Evolutionary conservation across 2,888 invertebrate species (phyloP).

Genomic region (Anagyrus pseudococci): DNA sequence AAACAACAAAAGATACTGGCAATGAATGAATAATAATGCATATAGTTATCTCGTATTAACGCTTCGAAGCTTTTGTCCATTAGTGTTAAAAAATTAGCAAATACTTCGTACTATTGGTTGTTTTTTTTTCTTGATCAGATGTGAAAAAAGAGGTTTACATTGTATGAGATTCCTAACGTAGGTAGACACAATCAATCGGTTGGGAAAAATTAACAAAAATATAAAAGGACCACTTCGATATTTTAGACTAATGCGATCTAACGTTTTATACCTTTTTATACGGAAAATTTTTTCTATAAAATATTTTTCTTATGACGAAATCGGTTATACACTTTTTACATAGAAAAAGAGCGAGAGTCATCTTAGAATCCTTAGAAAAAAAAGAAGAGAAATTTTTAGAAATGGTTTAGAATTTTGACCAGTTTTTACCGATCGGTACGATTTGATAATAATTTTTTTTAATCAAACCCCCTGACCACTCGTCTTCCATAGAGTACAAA

Average conservation of each 20-base stretch:
- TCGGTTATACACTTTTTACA: conserved; percentile 11
- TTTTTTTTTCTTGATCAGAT: neutral
- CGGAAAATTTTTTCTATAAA: conserved; percentile 20
- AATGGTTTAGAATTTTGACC: conserved; percentile 5
- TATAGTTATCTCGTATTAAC: conserved; percentile 28
- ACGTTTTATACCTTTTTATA: conserved; percentile 39
- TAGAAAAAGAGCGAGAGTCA: neutral
- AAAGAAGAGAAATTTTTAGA: conserved; percentile 2
- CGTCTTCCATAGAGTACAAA: conserved; percentile 57
- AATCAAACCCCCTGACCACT: conserved; percentile 41
- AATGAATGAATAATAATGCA: conserved; percentile 4
- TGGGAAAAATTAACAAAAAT: conserved; percentile 22
- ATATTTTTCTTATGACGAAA: conserved; percentile 31
- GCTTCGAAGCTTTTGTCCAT: conserved; percentile 38
- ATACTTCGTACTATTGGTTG: too few species aligned
- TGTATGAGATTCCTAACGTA: conserved; percentile 7
- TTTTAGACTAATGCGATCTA: conserved; percentile 36
- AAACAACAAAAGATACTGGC: conserved; percentile 5
- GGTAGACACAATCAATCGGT: conserved; percentile 13
- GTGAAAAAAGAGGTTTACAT: too few species aligned
- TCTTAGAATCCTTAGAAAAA: conserved; percentile 17
- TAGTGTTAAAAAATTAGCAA: conserved; percentile 22
- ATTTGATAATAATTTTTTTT: conserved; percentile 29
- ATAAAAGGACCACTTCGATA: conserved; percentile 39
- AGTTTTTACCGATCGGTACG: conserved; percentile 9